phyloP scores from a whole-genome alignment of 2,888 invertebrate genomes.

The Lithophane semibrunnea region DNA sequence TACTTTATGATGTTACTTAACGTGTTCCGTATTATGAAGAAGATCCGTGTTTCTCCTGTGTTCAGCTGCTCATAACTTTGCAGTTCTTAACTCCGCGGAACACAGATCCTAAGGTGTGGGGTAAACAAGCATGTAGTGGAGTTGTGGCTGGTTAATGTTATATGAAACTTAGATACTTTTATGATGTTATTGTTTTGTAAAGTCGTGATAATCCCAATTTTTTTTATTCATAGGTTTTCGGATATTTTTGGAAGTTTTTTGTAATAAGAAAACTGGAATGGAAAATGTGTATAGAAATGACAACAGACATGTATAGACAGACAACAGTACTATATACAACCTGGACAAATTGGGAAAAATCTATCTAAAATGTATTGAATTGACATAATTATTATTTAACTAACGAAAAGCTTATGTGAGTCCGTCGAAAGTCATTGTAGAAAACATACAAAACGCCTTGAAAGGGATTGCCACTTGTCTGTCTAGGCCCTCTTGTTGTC shows the following conservation, averaged over 20 bases:
- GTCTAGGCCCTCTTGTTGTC: too few relatives aligned
- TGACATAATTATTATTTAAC: neutral
- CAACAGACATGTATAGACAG: too few relatives aligned
- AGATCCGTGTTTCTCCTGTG: conserved; percentile 22
- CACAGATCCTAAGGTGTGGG: neutral
- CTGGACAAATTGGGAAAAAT: neutral
- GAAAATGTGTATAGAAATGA: neutral
- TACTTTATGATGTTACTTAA: conserved; percentile 13
- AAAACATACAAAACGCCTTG: neutral
- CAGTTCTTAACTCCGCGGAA: conserved; percentile 2
- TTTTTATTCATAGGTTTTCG: neutral
- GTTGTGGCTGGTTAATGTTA: neutral
- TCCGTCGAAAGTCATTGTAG: neutral
- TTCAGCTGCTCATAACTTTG: conserved; percentile 14
- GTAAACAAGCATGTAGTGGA: neutral
- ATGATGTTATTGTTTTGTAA: too few relatives aligned
- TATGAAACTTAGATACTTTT: neutral
- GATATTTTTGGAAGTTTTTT: neutral
- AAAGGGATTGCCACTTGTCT: too few relatives aligned
- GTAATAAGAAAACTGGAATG: neutral
- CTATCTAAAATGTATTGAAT: neutral
- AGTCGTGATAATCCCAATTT: too few relatives aligned
- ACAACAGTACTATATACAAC: neutral
- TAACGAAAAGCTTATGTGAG: neutral
- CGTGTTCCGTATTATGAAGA: neutral